A percentile compares a stretch with the other conserved stretches of the same genome.
Evolutionary conservation across 2,797 vertebrate genomes (phyloP).

Genomic region (Neosilurus mollespiculum): DNA sequence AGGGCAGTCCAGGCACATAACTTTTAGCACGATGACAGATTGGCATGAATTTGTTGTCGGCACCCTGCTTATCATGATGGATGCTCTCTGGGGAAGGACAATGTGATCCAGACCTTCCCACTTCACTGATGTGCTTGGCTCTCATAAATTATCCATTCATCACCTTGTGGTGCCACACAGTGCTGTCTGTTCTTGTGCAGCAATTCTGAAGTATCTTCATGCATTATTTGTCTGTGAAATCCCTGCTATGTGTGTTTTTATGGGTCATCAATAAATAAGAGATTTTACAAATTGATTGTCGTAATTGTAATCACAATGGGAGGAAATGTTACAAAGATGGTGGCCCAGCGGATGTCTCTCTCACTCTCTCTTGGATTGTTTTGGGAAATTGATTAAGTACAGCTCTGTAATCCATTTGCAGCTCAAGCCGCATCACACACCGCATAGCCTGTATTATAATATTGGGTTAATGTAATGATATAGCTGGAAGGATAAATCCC

Average conservation of each 20-base stretch:
- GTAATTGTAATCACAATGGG: conserved; percentile 66
- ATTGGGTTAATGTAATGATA: conserved; percentile 66
- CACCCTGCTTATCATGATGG: conserved; percentile 63
- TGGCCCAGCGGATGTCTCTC: conserved; percentile 39
- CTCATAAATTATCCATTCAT: conserved; percentile 68
- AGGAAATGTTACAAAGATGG: conserved; percentile 62
- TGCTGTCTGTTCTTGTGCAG: conserved; percentile 59
- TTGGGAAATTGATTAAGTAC: conserved; percentile 67
- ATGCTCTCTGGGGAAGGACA: conserved; percentile 60
- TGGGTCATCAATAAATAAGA: conserved; percentile 51
- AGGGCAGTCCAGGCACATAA: conserved; percentile 44
- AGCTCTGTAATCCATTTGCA: conserved; percentile 70
- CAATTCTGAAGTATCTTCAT: conserved; percentile 56
- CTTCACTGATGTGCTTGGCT: conserved; percentile 53
- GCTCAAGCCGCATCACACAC: conserved; percentile 64
- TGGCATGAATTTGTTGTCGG: conserved; percentile 55
- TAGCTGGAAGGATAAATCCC: conserved; percentile 55
- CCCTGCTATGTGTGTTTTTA: conserved; percentile 56
- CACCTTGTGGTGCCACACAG: conserved; percentile 50
- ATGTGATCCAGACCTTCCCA: conserved; percentile 48
- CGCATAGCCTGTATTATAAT: conserved; percentile 65
- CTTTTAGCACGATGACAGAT: conserved; percentile 62
- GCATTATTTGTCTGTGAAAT: conserved; percentile 54
- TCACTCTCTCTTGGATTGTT: conserved; percentile 46
- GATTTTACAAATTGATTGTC: conserved; percentile 63